Evolutionary conservation across 2,888 invertebrate species (phyloP).

Genomic region (Tethea ocularis): DNA sequence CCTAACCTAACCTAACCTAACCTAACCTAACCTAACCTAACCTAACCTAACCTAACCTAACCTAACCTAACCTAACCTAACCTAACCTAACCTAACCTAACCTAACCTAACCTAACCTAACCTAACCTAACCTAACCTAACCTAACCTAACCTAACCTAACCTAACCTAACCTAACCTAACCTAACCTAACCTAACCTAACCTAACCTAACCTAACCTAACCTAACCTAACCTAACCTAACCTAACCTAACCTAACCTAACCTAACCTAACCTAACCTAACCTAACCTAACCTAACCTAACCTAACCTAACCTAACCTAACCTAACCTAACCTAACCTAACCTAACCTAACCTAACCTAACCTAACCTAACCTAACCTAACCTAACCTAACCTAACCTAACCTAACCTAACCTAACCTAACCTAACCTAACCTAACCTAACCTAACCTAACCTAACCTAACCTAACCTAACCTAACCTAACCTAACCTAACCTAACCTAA

Average conservation of each 20-base stretch:
- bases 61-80: conserved; percentile 17
- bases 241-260: conserved; percentile 30
- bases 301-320: conserved; percentile 28
- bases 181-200: conserved; percentile 31
- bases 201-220: conserved; percentile 29
- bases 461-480: too few species aligned
- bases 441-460: too few species aligned
- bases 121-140: conserved; percentile 20
- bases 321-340: conserved; percentile 27
- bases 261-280: conserved; percentile 30
- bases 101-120: conserved; percentile 17
- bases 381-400: conserved; percentile 17
- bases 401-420: too few species aligned
- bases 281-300: conserved; percentile 27
- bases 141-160: conserved; percentile 21
- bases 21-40: conserved; percentile 20
- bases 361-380: conserved; percentile 22
- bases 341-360: conserved; percentile 23
- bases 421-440: too few species aligned
- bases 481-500: too few species aligned
- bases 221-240: conserved; percentile 28
- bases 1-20: conserved; percentile 21
- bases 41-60: conserved; percentile 21
- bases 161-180: conserved; percentile 18
- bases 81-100: conserved; percentile 16